Evolutionary conservation across 1,140 invertebrate genomes (phyloP).

Genomic region (Cydia pomonella): DNA sequence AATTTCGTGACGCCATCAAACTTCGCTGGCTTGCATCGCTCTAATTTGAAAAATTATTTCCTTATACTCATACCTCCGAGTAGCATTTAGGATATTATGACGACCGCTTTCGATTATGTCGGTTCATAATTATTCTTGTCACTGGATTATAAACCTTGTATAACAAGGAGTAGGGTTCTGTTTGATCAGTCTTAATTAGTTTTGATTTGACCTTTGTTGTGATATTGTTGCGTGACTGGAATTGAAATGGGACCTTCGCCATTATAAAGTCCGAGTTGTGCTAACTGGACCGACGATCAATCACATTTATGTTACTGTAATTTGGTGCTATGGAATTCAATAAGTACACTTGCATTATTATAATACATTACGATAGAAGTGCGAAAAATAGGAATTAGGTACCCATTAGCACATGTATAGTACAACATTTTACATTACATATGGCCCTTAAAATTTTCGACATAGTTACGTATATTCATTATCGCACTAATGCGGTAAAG

Average conservation of each 20-base stretch:
- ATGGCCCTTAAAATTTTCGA: too few species aligned
- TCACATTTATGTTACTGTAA: conserved; percentile 16
- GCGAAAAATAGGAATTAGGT: too few species aligned
- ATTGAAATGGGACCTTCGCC: conserved; percentile 16
- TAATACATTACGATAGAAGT: too few species aligned
- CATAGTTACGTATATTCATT: too few species aligned
- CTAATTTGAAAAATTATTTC: neutral
- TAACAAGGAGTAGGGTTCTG: neutral
- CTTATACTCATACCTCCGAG: neutral
- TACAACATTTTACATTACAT: too few species aligned
- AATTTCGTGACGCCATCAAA: conserved; percentile 3
- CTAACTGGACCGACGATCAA: conserved; percentile 14
- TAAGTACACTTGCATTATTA: neutral
- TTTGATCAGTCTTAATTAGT: neutral
- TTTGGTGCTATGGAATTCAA: conserved; percentile 1
- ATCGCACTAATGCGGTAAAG: too few species aligned
- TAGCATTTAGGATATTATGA: neutral
- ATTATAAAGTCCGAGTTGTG: conserved; percentile 24
- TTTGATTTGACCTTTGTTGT: conserved; percentile 1
- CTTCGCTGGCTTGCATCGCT: neutral
- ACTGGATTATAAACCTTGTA: neutral
- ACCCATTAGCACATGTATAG: too few species aligned
- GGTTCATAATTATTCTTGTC: neutral
- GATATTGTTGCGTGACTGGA: conserved; percentile 8
- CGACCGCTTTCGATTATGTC: neutral